Base-by-base conservation (phyloP, 2,797 vertebrate species). In the Gila robusta region DNA sequence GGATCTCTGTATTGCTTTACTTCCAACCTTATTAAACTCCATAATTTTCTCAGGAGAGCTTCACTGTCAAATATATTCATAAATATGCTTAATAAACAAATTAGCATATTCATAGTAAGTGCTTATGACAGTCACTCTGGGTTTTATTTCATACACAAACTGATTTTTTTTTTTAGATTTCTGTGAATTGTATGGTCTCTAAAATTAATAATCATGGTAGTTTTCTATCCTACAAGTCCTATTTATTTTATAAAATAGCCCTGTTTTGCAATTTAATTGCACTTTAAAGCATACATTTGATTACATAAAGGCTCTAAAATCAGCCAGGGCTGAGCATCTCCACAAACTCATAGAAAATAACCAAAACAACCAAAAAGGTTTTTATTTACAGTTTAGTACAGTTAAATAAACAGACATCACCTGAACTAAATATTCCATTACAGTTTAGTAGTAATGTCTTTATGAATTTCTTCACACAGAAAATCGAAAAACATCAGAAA, bases 1-100 rank as follows among this genome's bases (percentile, higher is more conserved):
- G 85, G 86, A 87, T 91, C 92, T 92, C 92, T 94, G 90, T 91
- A 89, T 87, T 90, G 89, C 79, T 79, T 89, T 84, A 82, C 87
- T 87, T 87, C 89, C 87, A 79, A 84, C 83, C 87, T 89, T 88
- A 90, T 92, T 89, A 89, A 90, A 89, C 62, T 39, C 74, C 62
- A 87, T 88, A 79, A 84, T 86, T 88, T 89, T 82, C 87, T 89
- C 84, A 72, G 69, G 83, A 89, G 84, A 83, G 64, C 74, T 64
- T 69, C 71, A 67, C 77, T 89, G 78, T 41, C 87, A 87, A 84
- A 83, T 87, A 87, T 86, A 86, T 87, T 88, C 73, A 89, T 87
- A 89, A 86, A 88, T 87, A 88, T 85, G 78, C 83, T 56, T 88
- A 86, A 91, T 89, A 88, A 88, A 88, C 83, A 86, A 86, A 88